phyloP scores from a whole-genome alignment of 2,797 vertebrate species.

The Siniperca undulata region DNA sequence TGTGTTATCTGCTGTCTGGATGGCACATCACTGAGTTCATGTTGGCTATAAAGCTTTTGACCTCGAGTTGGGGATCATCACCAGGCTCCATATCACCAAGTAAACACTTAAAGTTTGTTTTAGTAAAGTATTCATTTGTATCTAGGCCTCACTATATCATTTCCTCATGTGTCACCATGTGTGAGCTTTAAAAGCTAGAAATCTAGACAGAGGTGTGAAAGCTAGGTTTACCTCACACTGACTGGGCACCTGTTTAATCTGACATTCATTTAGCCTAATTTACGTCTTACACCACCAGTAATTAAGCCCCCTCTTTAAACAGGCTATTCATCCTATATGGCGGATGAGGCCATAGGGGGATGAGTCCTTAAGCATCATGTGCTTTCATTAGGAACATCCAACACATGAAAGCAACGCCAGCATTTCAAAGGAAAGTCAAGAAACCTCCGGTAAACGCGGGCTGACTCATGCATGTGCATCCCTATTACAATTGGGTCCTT shows the following conservation, averaged over 20 bases:
- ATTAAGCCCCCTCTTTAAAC: conserved; percentile 39
- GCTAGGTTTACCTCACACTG: conserved; percentile 25
- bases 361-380: conserved; percentile 23
- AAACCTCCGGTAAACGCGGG: conserved; percentile 68
- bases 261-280: conserved; percentile 39
- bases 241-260: conserved; percentile 27
- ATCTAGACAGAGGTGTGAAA: conserved; percentile 18
- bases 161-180: not conserved
- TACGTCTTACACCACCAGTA: conserved; percentile 27
- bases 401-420: conserved; percentile 60
- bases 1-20: conserved; percentile 51
- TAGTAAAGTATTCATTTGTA: not conserved
- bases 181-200: conserved; percentile 21
- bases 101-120: not conserved
- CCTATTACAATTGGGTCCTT: conserved; percentile 77
- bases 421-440: conserved; percentile 65
- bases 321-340: conserved; percentile 20
- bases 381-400: conserved; percentile 60
- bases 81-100: not conserved
- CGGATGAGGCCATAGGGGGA: no score
- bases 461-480: conserved; percentile 69
- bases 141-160: not conserved
- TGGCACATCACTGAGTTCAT: conserved; percentile 9
- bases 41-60: conserved; percentile 36
- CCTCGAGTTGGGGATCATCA: conserved; percentile 5